phyloP scores from a whole-genome alignment of 2,797 vertebrate species.

The Rhynchotus rufescens region DNA sequence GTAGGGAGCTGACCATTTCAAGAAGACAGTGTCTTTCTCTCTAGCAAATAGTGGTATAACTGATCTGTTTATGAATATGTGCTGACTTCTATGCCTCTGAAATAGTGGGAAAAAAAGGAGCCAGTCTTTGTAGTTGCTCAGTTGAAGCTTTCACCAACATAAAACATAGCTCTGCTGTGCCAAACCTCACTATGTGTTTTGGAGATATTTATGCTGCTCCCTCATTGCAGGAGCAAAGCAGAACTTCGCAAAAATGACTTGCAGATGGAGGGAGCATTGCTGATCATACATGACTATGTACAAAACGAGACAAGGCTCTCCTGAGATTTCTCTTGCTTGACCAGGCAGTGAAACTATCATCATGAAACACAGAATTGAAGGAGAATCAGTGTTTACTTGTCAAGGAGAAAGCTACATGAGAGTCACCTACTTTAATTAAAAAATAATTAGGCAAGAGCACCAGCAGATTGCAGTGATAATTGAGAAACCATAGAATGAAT shows the following conservation, averaged over 20 bases:
- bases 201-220: not conserved
- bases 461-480: not conserved
- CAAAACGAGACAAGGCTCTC: not conserved
- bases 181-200: not conserved
- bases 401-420: not conserved
- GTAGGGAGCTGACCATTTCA: not conserved
- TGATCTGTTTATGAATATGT: not conserved
- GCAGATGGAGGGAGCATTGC: not conserved
- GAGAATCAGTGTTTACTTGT: not conserved
- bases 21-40: not conserved
- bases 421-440: not conserved
- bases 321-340: not conserved
- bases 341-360: not conserved
- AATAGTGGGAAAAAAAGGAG: not conserved
- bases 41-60: not conserved
- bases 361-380: not conserved
- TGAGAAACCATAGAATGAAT: not conserved
- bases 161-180: not conserved
- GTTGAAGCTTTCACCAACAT: not conserved
- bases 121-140: not conserved
- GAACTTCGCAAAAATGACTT: not conserved
- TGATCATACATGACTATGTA: not conserved
- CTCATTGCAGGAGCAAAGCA: not conserved
- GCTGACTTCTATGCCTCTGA: not conserved
- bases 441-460: not conserved